Conservation (phyloP, 2,113 vertebrate genomes). For the Smithornis capensis region DNA sequence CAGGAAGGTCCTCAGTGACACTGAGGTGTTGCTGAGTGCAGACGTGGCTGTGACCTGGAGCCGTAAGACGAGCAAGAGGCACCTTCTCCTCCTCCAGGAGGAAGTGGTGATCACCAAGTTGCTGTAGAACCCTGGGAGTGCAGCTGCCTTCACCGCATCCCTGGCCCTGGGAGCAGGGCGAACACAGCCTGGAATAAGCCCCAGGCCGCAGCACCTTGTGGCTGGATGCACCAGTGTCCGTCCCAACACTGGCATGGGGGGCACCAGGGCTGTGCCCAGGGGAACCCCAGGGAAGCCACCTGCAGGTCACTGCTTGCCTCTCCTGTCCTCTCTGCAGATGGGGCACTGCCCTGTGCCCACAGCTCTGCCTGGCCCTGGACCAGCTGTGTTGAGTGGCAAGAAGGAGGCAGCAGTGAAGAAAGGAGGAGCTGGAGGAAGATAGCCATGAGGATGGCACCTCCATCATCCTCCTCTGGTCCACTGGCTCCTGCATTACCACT, state of each 20-base stretch:
- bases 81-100: not conserved
- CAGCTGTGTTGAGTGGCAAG: not conserved
- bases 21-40: not conserved
- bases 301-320: not conserved
- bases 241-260: not conserved
- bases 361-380: not conserved
- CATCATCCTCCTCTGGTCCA: not conserved
- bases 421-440: not conserved
- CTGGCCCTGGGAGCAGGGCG: not conserved
- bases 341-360: not conserved
- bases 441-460: not conserved
- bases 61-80: not conserved
- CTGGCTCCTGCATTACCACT: not conserved
- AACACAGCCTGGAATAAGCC: not conserved
- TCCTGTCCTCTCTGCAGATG: not conserved
- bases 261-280: not conserved
- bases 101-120: not conserved
- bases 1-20: not conserved
- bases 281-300: not conserved
- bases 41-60: not conserved
- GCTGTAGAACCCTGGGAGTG: not conserved
- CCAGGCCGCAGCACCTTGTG: not conserved
- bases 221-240: not conserved
- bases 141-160: not conserved
- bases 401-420: not conserved